Conservation (phyloP, 2,888 invertebrate species). For the Gari tellinella region DNA sequence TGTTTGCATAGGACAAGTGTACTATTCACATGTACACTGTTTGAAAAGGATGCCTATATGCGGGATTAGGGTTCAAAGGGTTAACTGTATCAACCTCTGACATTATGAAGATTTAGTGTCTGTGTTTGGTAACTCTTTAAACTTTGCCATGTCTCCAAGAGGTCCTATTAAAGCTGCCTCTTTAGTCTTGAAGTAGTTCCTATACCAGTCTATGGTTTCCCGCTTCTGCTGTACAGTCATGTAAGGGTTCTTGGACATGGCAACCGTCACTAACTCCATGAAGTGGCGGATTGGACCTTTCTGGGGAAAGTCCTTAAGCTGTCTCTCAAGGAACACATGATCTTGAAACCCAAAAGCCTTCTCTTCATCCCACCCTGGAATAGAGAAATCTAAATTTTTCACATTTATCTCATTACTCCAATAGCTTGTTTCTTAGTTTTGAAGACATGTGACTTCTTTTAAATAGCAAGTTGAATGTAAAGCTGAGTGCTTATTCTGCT, state of each 20-base stretch:
- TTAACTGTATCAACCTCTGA: no score
- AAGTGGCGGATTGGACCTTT: constrained; percentile 97
- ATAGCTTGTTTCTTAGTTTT: no score
- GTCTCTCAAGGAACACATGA: constrained; percentile 95
- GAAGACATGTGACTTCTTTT: no score
- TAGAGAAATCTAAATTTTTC: constrained; percentile 7
- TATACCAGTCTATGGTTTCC: constrained; percentile 96
- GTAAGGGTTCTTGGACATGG: constrained; percentile 97
- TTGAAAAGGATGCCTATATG: no score
- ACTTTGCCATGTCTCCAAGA: constrained; percentile 55
- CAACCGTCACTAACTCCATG: constrained; percentile 97
- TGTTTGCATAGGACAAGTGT: no score
- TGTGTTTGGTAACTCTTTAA: constrained; percentile 5
- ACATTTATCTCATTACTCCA: no score
- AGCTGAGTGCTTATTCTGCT: no score
- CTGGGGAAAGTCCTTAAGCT: constrained; percentile 93
- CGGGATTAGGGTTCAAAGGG: no score
- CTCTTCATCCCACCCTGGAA: constrained; percentile 85
- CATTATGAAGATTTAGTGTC: neutral
- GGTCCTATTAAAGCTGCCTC: constrained; percentile 85
- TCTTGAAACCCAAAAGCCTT: constrained; percentile 92
- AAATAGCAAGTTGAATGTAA: no score
- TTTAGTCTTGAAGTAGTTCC: constrained; percentile 94
- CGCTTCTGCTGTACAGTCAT: constrained; percentile 94
- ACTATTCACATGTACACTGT: no score